These are phyloP conservation scores for Trinorchestia longiramus DNA, from an alignment of 1,140 invertebrate genomes.

Conservation along the genomic window DNA sequence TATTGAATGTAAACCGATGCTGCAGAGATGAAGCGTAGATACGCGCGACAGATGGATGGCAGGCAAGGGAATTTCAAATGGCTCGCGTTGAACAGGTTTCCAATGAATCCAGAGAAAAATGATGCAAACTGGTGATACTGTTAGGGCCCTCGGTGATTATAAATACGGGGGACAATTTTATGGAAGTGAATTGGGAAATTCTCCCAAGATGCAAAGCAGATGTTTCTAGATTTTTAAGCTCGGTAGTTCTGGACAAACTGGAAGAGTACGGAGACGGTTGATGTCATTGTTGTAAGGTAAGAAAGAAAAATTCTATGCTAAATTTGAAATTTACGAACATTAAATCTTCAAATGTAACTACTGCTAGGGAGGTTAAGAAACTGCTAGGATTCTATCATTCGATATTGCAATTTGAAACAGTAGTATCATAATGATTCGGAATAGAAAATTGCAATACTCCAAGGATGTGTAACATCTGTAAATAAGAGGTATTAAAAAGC, in stretches of 20 bases:
- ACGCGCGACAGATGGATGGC: not conserved
- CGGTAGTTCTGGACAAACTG: not conserved
- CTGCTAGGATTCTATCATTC: too few relatives aligned
- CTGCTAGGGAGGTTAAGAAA: too few relatives aligned
- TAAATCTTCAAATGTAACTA: too few relatives aligned
- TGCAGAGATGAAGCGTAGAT: not conserved
- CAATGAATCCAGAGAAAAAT: not conserved
- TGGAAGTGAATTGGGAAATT: not conserved
- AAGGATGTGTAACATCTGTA: too few relatives aligned
- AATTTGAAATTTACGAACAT: too few relatives aligned
- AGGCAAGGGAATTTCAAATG: not conserved
- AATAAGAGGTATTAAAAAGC: too few relatives aligned
- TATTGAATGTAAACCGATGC: not conserved
- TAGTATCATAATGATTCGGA: too few relatives aligned
- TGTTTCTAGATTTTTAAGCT: not conserved
- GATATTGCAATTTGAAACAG: too few relatives aligned
- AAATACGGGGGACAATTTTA: too few relatives aligned
- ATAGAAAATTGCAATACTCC: too few relatives aligned
- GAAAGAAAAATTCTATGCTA: too few relatives aligned
- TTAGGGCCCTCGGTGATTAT: not conserved
- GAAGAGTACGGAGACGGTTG: not conserved
- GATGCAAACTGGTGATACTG: not conserved
- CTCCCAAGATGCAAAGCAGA: not conserved
- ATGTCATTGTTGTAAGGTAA: not conserved
- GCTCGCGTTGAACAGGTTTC: not conserved